Evolutionary conservation across 2,888 invertebrate genomes (phyloP).

Genomic region (Gerris lacustris): DNA sequence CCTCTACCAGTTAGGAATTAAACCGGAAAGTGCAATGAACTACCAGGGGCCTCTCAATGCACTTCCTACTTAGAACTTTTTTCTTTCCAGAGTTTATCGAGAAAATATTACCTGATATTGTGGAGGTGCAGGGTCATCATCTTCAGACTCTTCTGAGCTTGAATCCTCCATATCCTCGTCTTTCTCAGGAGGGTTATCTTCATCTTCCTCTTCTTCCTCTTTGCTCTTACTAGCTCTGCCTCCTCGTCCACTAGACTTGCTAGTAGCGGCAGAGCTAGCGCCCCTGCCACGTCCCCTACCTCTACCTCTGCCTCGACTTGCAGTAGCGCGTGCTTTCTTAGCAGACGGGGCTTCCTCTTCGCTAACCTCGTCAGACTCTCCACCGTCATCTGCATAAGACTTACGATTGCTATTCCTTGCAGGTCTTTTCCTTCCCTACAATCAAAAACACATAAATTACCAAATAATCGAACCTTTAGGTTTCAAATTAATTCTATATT

Average conservation of each 20-base stretch:
- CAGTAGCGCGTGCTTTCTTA: neutral
- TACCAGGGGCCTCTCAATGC: neutral
- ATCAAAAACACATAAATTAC: neutral
- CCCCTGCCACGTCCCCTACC: conserved; percentile 19
- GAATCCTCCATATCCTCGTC: neutral
- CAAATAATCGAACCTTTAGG: too few species aligned
- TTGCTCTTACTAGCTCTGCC: conserved; percentile 16
- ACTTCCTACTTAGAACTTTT: too few species aligned
- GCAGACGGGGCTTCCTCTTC: neutral
- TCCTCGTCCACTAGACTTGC: conserved; percentile 21
- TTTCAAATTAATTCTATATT: too few species aligned
- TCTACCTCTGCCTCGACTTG: conserved; percentile 15
- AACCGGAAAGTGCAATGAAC: neutral
- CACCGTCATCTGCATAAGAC: neutral
- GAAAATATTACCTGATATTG: neutral
- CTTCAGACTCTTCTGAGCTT: neutral
- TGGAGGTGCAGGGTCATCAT: conserved; percentile 1
- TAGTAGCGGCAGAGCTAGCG: neutral
- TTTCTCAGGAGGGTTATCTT: neutral
- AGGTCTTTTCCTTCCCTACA: neutral
- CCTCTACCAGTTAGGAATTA: too few species aligned
- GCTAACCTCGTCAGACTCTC: neutral
- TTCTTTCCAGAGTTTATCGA: too few species aligned
- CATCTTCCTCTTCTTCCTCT: neutral
- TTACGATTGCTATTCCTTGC: neutral